Evolutionary conservation across 1,140 invertebrate species (phyloP).

Genomic region (Drosophila repleta): DNA sequence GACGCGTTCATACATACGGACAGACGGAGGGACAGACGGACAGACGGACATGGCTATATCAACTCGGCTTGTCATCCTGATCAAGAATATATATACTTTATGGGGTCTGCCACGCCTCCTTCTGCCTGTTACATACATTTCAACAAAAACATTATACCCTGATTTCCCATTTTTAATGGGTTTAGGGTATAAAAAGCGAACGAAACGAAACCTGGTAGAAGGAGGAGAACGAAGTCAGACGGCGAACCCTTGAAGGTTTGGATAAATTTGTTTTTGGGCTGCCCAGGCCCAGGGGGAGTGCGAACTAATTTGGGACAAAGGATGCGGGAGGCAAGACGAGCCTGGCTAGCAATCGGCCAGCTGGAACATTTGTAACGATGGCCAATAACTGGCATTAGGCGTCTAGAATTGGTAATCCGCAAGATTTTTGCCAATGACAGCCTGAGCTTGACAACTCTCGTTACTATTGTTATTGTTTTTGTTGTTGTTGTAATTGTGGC

Average conservation of each 20-base stretch:
- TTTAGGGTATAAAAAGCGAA: too few relatives aligned
- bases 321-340: slow-evolving; percentile 11
- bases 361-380: slow-evolving; percentile 81
- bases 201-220: slow-evolving; percentile 30
- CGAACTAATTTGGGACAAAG: slow-evolving; percentile 68
- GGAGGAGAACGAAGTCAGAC: slow-evolving; percentile 59
- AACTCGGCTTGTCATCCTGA: too few relatives aligned
- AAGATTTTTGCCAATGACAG: slow-evolving; percentile 74
- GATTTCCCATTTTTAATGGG: too few relatives aligned
- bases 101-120: too few relatives aligned
- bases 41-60: too few relatives aligned
- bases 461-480: background rate
- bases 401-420: slow-evolving; percentile 81
- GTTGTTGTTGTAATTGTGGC: slow-evolving; percentile 8
- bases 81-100: too few relatives aligned
- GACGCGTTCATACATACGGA: too few relatives aligned
- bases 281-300: slow-evolving; percentile 40
- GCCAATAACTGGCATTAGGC: slow-evolving; percentile 80
- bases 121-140: too few relatives aligned
- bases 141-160: too few relatives aligned
- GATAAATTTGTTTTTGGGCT: slow-evolving; percentile 63
- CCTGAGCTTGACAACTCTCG: slow-evolving; percentile 44
- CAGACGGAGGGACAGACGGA: too few relatives aligned
- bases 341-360: slow-evolving; percentile 29
- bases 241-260: slow-evolving; percentile 50